phyloP scores from a whole-genome alignment of 1,140 invertebrate species.

The Drosophila virilis region DNA sequence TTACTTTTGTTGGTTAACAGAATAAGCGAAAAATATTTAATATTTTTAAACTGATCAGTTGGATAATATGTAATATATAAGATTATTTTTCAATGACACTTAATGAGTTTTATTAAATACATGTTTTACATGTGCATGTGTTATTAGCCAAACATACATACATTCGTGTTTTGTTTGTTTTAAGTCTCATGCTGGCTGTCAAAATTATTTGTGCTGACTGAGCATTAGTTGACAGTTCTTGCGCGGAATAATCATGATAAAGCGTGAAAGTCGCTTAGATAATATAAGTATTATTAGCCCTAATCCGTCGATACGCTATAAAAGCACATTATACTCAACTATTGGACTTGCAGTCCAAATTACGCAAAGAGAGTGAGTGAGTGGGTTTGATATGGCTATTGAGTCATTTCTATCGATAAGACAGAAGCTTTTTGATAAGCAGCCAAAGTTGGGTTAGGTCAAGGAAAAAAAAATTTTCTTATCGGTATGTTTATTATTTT shows the following conservation, averaged over 20 bases:
- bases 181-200: neutral
- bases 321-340: neutral
- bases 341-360: constrained; percentile 6
- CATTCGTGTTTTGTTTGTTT: neutral
- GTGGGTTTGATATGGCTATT: neutral
- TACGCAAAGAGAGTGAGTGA: neutral
- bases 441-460: constrained; percentile 12
- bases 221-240: neutral
- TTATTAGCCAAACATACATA: neutral
- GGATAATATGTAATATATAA: neutral
- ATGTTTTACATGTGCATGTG: no score
- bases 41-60: neutral
- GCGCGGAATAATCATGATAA: constrained; percentile 9
- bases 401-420: neutral
- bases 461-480: neutral
- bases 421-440: neutral
- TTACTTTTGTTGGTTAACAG: no score
- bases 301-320: neutral
- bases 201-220: neutral
- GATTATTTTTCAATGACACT: neutral
- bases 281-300: neutral
- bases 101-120: neutral
- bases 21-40: no score
- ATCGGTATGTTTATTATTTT: neutral
- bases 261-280: neutral